phyloP scores from a whole-genome alignment of 2,888 invertebrate genomes.

The Abrostola tripartita region DNA sequence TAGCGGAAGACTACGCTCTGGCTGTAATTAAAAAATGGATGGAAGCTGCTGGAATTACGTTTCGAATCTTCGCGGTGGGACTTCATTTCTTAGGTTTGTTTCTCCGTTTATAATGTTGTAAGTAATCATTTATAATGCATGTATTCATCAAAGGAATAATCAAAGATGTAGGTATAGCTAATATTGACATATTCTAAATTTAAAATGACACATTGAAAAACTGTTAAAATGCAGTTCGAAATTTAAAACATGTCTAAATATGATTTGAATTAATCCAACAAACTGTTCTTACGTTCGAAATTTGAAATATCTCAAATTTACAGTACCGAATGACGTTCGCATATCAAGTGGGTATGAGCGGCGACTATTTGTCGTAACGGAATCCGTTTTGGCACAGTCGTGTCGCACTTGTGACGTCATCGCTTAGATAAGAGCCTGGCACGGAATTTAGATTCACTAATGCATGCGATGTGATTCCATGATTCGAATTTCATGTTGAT shows the following conservation, averaged over 20 bases:
- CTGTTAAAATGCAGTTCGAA: no score
- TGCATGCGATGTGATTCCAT: neutral
- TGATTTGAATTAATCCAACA: neutral
- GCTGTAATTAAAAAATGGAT: conserved; percentile 28
- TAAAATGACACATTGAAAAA: no score
- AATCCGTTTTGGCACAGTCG: conserved; percentile 50
- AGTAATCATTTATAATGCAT: no score
- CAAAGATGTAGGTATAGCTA: no score
- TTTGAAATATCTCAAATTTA: conserved; percentile 24
- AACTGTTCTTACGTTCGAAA: conserved; percentile 13
- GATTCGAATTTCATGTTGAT: neutral
- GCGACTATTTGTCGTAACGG: conserved; percentile 30
- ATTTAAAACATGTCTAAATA: no score
- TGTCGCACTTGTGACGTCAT: conserved; percentile 21
- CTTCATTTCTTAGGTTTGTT: no score
- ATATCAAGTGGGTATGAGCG: conserved; percentile 41
- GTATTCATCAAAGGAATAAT: no score
- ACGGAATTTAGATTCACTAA: conserved; percentile 19
- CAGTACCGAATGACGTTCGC: conserved; percentile 38
- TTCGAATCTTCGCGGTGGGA: no score
- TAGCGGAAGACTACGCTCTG: conserved; percentile 17
- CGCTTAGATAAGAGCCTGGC: conserved; percentile 35
- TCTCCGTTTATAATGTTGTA: no score
- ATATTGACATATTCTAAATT: no score
- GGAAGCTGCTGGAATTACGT: no score